Evolutionary conservation across 1,140 invertebrate genomes (phyloP).

Genomic region (Drosophila sechellia): DNA sequence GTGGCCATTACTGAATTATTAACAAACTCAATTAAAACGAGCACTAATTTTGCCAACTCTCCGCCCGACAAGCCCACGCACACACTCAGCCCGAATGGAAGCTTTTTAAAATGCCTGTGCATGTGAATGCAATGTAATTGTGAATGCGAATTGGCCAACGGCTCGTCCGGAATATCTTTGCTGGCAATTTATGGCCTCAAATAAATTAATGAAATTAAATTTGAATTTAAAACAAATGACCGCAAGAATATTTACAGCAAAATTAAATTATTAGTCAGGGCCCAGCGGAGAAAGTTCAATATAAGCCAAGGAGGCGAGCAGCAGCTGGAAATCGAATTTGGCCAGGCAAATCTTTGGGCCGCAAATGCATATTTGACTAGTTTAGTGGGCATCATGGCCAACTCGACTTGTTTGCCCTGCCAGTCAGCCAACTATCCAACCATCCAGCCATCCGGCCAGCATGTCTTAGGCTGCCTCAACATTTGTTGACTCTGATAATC

Average conservation of each 20-base stretch:
- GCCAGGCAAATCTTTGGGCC: conserved; percentile 62
- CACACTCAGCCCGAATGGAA: conserved; percentile 15
- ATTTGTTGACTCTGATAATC: conserved; percentile 82
- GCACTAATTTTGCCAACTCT: conserved; percentile 69
- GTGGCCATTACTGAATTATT: conserved; percentile 80
- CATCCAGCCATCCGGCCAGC: conserved; percentile 13
- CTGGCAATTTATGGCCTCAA: conserved; percentile 76
- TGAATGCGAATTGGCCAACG: conserved; percentile 37
- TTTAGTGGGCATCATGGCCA: conserved; percentile 44
- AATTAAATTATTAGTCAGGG: conserved; percentile 74
- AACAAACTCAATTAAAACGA: conserved; percentile 81
- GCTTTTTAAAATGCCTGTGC: conserved; percentile 69
- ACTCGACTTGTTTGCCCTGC: conserved; percentile 27
- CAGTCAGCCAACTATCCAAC: conserved; percentile 11
- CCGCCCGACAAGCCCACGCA: conserved; percentile 23
- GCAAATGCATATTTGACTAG: conserved; percentile 74
- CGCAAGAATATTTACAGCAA: conserved; percentile 61
- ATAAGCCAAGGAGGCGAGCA: conserved; percentile 18
- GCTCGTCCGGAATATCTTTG: conserved; percentile 56
- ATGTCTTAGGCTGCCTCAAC: conserved; percentile 50
- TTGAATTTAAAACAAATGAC: conserved; percentile 68
- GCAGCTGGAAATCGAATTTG: conserved; percentile 59
- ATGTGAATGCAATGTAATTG: conserved; percentile 57
- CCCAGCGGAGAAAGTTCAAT: conserved; percentile 33
- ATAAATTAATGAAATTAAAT: conserved; percentile 83